Percentiles rank a stretch among this genome's conserved stretches.
Evolutionary conservation across 2,113 vertebrate genomes (phyloP).

Genomic region (Scopus umbretta): DNA sequence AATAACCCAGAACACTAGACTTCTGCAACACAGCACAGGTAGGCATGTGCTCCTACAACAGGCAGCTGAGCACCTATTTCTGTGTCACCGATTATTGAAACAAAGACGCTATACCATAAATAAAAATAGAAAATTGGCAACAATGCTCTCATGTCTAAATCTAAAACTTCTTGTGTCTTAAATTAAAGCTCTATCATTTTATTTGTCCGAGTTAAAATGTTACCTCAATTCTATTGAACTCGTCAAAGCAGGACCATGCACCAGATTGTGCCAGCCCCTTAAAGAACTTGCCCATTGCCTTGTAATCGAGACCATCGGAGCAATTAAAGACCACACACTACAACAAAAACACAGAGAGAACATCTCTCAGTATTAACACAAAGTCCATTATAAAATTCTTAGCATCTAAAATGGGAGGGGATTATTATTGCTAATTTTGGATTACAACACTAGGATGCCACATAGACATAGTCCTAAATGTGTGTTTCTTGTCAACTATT

Average conservation of each 20-base stretch:
- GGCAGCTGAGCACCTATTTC: background rate
- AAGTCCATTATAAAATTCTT: background rate
- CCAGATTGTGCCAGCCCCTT: conserved; percentile 92
- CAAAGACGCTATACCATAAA: background rate
- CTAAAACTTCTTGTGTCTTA: background rate
- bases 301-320: conserved; percentile 92
- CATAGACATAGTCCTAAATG: background rate
- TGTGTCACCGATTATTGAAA: background rate
- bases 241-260: conserved; percentile 95
- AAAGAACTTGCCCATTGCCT: conserved; percentile 97
- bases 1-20: background rate
- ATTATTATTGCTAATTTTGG: background rate
- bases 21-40: background rate
- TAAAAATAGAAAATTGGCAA: background rate
- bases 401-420: background rate
- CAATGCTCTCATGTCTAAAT: background rate
- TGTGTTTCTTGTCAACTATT: background rate
- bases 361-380: background rate
- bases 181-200: background rate
- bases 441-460: background rate
- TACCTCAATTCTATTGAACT: conserved; percentile 96
- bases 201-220: background rate
- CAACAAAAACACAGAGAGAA: conserved; percentile 3
- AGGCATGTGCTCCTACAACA: background rate
- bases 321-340: conserved; percentile 97